Percentiles rank a stretch among this genome's conserved stretches.
phyloP scores from a whole-genome alignment of 2,113 vertebrate genomes.

The Rhea americana region DNA sequence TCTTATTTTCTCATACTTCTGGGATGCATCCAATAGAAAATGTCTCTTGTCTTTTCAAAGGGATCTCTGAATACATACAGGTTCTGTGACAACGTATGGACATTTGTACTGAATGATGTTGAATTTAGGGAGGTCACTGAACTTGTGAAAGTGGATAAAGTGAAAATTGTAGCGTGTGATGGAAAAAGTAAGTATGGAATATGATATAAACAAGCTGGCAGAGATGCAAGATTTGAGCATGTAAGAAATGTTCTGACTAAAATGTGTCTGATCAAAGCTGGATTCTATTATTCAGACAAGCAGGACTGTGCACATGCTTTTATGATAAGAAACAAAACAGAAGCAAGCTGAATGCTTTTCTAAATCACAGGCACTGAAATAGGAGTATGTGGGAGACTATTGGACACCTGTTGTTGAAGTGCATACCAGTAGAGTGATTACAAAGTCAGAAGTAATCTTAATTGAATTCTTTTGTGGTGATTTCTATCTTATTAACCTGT shows the following conservation, averaged over 20 bases:
- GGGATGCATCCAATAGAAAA: not conserved
- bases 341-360: not conserved
- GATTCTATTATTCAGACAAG: not conserved
- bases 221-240: not conserved
- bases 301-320: not conserved
- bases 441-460: not conserved
- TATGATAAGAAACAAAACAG: not conserved
- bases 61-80: slow-evolving; percentile 97
- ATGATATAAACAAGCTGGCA: not conserved
- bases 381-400: not conserved
- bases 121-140: slow-evolving; percentile 98
- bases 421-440: not conserved
- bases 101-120: slow-evolving; percentile 96
- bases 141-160: slow-evolving; percentile 98
- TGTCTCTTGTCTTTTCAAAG: slow-evolving; percentile 77
- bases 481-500: not conserved
- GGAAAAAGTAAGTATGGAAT: slow-evolving; percentile 89
- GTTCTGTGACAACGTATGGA: slow-evolving; percentile 99
- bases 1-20: not conserved
- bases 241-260: not conserved
- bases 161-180: slow-evolving; percentile 98
- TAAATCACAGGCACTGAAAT: not conserved
- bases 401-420: not conserved
- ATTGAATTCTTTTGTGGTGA: not conserved
- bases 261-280: not conserved